A percentile compares a stretch with the other conserved stretches of the same genome.
phyloP scores from a whole-genome alignment of 92 coral and sea anemone species.

The Umimayanthus chanpuru region DNA sequence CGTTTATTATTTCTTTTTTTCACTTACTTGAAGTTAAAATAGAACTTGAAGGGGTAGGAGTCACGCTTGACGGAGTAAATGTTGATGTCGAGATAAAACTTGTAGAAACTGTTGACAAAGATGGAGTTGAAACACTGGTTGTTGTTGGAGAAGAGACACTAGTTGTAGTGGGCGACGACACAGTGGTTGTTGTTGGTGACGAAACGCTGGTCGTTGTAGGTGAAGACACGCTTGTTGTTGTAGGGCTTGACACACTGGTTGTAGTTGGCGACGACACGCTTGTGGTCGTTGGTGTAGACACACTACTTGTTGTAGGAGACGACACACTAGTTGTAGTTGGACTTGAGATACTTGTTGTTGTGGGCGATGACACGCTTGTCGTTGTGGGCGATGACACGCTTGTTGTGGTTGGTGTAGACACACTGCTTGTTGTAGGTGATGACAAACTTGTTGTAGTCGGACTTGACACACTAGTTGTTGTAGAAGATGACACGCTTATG shows the following conservation, averaged over 20 bases:
- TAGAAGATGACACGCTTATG: conserved; percentile 11
- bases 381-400: conserved; percentile 5
- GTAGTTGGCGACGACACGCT: too few species aligned
- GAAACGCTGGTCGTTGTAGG: too few species aligned
- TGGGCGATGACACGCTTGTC: conserved; percentile 3
- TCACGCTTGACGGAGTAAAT: conserved; percentile 14
- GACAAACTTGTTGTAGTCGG: conserved; percentile 28
- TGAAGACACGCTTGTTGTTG: conserved; percentile 35
- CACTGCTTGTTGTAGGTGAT: conserved; percentile 18
- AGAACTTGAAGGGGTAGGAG: conserved; percentile 17
- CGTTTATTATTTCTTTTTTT: too few species aligned
- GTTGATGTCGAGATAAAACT: conserved; percentile 39
- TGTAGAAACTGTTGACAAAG: conserved; percentile 44
- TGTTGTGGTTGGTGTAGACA: too few species aligned
- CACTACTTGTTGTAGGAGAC: too few species aligned
- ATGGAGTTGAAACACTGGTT: conserved; percentile 25
- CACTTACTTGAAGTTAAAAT: conserved; percentile 9
- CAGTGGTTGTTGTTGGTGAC: too few species aligned
- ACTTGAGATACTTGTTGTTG: background rate
- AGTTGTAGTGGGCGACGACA: too few species aligned
- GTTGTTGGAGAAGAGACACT: conserved; percentile 46
- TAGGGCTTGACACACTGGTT: background rate
- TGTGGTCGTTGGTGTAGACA: too few species aligned
- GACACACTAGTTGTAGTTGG: conserved; percentile 18
- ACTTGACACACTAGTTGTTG: conserved; percentile 16